Conservation (phyloP, 2,113 vertebrate species). For the Calcarius ornatus region DNA sequence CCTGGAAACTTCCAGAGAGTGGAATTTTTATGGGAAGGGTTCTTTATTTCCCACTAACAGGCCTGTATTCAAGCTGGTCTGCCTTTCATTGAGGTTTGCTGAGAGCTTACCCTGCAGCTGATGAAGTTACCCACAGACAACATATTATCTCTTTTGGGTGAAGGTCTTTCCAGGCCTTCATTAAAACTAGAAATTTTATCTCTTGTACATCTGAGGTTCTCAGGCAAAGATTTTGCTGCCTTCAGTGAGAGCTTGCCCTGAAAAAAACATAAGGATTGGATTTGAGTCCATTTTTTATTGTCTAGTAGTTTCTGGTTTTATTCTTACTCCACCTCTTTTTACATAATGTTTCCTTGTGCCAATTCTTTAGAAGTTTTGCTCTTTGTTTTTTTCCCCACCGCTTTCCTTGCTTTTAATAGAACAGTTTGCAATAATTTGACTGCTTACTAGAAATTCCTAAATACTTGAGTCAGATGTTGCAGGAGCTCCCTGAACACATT, state of each 20-base stretch:
- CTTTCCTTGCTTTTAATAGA: not conserved
- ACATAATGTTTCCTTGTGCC: not conserved
- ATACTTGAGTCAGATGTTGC: not conserved
- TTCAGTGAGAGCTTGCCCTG: not conserved
- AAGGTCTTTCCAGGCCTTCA: not conserved
- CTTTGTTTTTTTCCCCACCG: fast-evolving
- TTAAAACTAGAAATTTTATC: not conserved
- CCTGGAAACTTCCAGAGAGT: constrained; percentile 16
- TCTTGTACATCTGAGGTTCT: not conserved
- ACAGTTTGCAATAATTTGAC: not conserved
- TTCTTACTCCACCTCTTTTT: constrained; percentile 27
- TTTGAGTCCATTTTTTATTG: constrained; percentile 20
- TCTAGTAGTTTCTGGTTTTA: constrained; percentile 16
- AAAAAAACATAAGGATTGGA: not conserved
- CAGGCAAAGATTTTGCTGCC: not conserved
- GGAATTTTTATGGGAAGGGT: not conserved
- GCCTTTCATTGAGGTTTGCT: not conserved
- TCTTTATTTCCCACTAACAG: not conserved
- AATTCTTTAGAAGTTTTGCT: not conserved
- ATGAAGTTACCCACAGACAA: not conserved
- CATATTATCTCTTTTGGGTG: not conserved
- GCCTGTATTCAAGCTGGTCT: not conserved
- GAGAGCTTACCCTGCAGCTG: not conserved
- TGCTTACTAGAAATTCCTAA: not conserved
- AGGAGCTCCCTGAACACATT: not conserved